phyloP scores from a whole-genome alignment of 2,113 vertebrate genomes.

The Urocitellus parryii region DNA sequence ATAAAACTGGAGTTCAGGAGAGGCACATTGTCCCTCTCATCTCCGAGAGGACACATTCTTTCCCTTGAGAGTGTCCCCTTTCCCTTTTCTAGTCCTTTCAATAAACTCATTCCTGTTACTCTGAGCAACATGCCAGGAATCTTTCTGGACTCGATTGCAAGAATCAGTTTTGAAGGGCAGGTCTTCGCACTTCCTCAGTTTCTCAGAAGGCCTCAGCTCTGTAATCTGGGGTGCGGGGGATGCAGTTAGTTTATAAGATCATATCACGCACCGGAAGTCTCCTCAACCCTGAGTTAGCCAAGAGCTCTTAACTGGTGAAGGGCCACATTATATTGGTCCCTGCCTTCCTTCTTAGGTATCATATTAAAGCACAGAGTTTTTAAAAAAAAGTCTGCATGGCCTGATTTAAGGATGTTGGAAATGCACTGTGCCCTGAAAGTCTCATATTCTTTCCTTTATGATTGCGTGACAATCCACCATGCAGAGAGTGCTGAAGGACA shows the following conservation, averaged over 20 bases:
- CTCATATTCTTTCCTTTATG: not conserved
- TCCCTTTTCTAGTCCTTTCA: too few species aligned
- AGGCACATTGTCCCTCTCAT: too few species aligned
- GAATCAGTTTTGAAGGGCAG: too few species aligned
- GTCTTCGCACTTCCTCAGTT: too few species aligned
- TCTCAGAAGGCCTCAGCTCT: too few species aligned
- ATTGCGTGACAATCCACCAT: not conserved
- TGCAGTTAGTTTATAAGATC: not conserved
- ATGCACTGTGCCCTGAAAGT: not conserved
- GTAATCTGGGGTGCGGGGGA: not conserved
- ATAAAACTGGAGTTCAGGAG: too few species aligned
- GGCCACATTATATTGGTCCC: not conserved
- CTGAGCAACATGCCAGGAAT: too few species aligned
- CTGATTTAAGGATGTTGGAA: not conserved
- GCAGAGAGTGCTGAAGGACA: conserved; percentile 14
- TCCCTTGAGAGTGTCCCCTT: too few species aligned
- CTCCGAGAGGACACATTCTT: too few species aligned
- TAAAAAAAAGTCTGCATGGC: not conserved
- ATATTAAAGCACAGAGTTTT: not conserved
- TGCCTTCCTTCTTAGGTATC: not conserved
- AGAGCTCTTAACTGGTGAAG: not conserved
- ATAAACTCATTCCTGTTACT: too few species aligned
- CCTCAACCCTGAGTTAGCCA: not conserved
- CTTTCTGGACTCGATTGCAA: too few species aligned
- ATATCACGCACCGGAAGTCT: not conserved